A percentile compares a stretch with the other conserved stretches of the same genome.
Conservation (phyloP, 1,140 invertebrate genomes). For the Drosophila lowei region DNA sequence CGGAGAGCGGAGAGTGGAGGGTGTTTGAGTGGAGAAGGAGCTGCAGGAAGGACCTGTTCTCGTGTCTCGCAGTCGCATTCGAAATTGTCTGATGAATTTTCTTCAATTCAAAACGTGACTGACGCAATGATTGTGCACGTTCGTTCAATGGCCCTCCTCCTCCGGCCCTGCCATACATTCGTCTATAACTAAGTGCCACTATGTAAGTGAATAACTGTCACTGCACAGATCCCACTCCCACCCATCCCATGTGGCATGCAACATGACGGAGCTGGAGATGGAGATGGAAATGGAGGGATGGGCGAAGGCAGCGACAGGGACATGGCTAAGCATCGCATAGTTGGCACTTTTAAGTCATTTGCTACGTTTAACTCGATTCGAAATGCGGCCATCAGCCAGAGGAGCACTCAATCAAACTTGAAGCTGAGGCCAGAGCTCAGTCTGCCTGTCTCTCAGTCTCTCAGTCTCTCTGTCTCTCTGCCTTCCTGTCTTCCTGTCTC, state of each 20-base stretch:
- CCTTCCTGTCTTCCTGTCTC: neutral
- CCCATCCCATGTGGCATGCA: neutral
- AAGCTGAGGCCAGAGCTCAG: constrained; percentile 10
- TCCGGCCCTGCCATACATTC: constrained; percentile 11
- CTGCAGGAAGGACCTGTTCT: constrained; percentile 28
- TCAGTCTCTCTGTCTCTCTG: neutral
- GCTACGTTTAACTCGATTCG: constrained; percentile 73
- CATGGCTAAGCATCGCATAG: constrained; percentile 68
- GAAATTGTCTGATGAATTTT: constrained; percentile 76
- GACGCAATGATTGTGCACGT: constrained; percentile 78
- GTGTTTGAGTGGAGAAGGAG: constrained; percentile 17
- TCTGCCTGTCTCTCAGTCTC: too few species aligned
- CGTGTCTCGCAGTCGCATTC: constrained; percentile 28
- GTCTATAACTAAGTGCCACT: constrained; percentile 75
- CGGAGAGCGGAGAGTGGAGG: neutral
- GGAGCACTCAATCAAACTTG: constrained; percentile 71
- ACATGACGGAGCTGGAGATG: constrained; percentile 17
- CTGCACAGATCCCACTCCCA: constrained; percentile 43
- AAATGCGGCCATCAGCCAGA: constrained; percentile 70
- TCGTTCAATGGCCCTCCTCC: constrained; percentile 20
- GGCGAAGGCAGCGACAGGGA: too few species aligned
- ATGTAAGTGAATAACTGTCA: constrained; percentile 76
- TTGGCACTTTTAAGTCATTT: constrained; percentile 81
- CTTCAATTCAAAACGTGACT: constrained; percentile 80
- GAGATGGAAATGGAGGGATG: neutral